A percentile compares a stretch with the other conserved stretches of the same genome.
Conservation (phyloP, 2,797 vertebrate genomes). For the Dendrocincla tyrannina region DNA sequence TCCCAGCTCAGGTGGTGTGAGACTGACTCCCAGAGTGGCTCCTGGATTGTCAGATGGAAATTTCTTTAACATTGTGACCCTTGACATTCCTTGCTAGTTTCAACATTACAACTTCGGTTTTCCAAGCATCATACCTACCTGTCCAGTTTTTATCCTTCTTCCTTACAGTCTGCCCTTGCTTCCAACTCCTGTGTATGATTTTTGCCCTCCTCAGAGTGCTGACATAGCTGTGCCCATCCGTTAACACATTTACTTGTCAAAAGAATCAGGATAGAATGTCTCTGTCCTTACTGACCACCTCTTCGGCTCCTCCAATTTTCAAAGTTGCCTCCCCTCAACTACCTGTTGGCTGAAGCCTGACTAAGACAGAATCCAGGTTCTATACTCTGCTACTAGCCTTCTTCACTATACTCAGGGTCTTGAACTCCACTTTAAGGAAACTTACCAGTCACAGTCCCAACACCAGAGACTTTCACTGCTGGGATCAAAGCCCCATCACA, state of each 20-base stretch:
- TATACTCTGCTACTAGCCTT: not conserved
- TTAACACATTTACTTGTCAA: not conserved
- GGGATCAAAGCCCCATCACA: rapidly evolving
- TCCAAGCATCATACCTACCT: not conserved
- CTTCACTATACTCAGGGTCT: not conserved
- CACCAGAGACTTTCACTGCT: not conserved
- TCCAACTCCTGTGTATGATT: not conserved
- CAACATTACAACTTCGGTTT: not conserved
- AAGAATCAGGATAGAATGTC: not conserved
- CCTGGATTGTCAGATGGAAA: not conserved
- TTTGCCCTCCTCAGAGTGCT: rapidly evolving
- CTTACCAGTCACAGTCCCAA: not conserved
- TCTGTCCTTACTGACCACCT: not conserved
- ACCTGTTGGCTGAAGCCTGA: not conserved
- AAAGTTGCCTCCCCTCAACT: not conserved
- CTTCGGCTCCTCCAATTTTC: not conserved
- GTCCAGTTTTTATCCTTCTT: not conserved
- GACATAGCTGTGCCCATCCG: not conserved
- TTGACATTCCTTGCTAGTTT: not conserved
- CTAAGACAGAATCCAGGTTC: not conserved
- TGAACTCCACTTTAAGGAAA: not conserved
- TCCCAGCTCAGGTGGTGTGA: not conserved
- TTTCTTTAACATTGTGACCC: not conserved
- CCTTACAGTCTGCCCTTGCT: not conserved
- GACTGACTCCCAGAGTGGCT: not conserved